Percentiles rank a stretch among this genome's conserved stretches.
Conservation (phyloP, 2,113 vertebrate species). For the Crypturellus undulatus region DNA sequence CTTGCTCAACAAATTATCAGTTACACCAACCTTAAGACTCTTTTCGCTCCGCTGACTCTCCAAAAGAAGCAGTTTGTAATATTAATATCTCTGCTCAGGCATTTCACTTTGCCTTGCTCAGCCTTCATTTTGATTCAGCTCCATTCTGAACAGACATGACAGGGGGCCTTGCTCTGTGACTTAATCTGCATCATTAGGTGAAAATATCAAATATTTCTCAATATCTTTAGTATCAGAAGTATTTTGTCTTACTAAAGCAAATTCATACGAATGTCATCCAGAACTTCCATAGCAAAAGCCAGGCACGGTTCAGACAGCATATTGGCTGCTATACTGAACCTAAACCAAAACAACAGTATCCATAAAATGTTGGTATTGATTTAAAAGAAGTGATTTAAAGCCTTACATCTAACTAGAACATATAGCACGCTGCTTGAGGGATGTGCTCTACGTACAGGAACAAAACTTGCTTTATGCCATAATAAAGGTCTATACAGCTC, state of each 20-base stretch:
- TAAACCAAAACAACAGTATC: not conserved
- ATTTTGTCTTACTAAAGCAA: not conserved
- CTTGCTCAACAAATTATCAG: slow-evolving; percentile 46
- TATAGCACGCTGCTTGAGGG: not conserved
- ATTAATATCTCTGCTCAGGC: slow-evolving; percentile 48
- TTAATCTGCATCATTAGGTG: slow-evolving; percentile 19
- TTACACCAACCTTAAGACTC: slow-evolving; percentile 46
- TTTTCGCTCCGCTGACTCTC: slow-evolving; percentile 28
- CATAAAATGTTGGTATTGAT: not conserved
- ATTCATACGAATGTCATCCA: not conserved
- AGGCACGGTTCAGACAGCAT: not conserved
- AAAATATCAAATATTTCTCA: slow-evolving; percentile 32
- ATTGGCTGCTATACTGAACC: not conserved
- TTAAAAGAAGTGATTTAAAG: not conserved
- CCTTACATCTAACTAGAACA: not conserved
- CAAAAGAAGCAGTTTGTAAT: slow-evolving; percentile 43
- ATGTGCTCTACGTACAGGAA: not conserved
- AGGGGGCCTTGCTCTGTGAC: not conserved
- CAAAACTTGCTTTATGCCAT: not conserved
- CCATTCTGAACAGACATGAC: slow-evolving; percentile 11
- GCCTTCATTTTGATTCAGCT: slow-evolving; percentile 42
- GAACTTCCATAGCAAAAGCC: not conserved
- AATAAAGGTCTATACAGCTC: not conserved
- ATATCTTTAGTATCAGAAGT: slow-evolving; percentile 5
- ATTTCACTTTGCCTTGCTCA: slow-evolving; percentile 42